Percentiles rank a stretch among this genome's conserved stretches.
Evolutionary conservation across 2,888 invertebrate genomes (phyloP).

Genomic region (Dysmachus trigonus): DNA sequence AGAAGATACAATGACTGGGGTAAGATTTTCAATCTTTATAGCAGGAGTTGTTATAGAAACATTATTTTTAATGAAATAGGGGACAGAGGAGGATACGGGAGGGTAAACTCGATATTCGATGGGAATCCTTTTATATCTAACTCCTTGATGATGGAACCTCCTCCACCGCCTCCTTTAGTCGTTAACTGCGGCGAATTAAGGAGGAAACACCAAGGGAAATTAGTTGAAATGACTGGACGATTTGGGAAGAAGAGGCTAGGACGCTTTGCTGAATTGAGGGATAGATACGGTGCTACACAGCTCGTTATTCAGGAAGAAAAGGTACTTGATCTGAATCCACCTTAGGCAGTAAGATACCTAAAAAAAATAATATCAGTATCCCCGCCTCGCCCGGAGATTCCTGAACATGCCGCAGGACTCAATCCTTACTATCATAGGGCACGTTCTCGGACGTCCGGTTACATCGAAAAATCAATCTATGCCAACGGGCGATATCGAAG

Average conservation of each 20-base stretch:
- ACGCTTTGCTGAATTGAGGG: slow-evolving; percentile 71
- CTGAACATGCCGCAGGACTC: slow-evolving; percentile 64
- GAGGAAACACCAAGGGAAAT: slow-evolving; percentile 65
- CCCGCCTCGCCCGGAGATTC: slow-evolving; percentile 62
- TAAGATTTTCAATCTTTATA: neutral
- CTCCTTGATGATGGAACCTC: slow-evolving; percentile 59
- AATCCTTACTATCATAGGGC: slow-evolving; percentile 61
- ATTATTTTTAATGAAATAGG: neutral
- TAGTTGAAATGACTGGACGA: slow-evolving; percentile 72
- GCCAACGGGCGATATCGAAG: slow-evolving; percentile 64
- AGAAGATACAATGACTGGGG: neutral
- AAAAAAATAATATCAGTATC: slow-evolving; percentile 54
- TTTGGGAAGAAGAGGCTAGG: slow-evolving; percentile 69
- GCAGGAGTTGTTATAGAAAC: neutral
- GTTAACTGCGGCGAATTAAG: slow-evolving; percentile 70
- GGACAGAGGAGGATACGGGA: neutral
- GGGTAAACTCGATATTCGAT: neutral
- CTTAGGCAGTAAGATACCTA: neutral
- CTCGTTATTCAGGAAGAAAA: slow-evolving; percentile 64
- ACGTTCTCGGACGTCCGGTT: slow-evolving; percentile 59
- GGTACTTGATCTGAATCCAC: slow-evolving; percentile 45
- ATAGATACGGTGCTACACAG: slow-evolving; percentile 72
- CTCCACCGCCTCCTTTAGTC: slow-evolving; percentile 61
- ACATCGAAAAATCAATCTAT: slow-evolving; percentile 63
- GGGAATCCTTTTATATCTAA: neutral